Percentiles rank a stretch among this genome's conserved stretches.
These are phyloP conservation scores for Zelostemma sp. DNA, from an alignment of 1,140 invertebrate genomes.

Conservation along the genomic window DNA sequence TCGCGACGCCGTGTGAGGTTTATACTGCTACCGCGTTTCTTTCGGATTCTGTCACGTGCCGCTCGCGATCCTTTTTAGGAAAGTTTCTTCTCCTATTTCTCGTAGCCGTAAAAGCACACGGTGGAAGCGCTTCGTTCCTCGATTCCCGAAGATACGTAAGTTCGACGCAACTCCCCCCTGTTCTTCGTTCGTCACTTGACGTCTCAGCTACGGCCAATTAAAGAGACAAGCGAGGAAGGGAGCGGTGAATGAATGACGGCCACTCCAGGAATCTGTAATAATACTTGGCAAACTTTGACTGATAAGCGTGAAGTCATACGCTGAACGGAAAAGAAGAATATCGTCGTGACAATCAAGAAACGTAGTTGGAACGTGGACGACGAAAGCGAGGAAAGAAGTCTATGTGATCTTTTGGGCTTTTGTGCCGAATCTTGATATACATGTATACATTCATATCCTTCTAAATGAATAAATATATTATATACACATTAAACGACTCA, in stretches of 20 bases:
- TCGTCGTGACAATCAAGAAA: slow-evolving; percentile 66
- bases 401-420: slow-evolving; percentile 54
- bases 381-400: slow-evolving; percentile 11
- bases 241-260: slow-evolving; percentile 26
- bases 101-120: too few species aligned
- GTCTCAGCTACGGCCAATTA: neutral
- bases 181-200: slow-evolving; percentile 20
- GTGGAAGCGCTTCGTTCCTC: neutral
- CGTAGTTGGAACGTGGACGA: slow-evolving; percentile 44
- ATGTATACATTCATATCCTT: slow-evolving; percentile 17
- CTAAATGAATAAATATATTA: slow-evolving; percentile 31
- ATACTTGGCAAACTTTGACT: slow-evolving; percentile 12
- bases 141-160: slow-evolving; percentile 7
- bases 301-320: slow-evolving; percentile 16
- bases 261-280: slow-evolving; percentile 4
- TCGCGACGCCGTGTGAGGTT: too few species aligned
- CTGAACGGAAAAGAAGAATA: slow-evolving; percentile 57
- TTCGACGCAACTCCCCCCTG: slow-evolving; percentile 36
- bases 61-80: slow-evolving; percentile 3
- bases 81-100: too few species aligned
- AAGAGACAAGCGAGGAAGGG: slow-evolving; percentile 20
- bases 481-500: slow-evolving; percentile 34
- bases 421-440: slow-evolving; percentile 26
- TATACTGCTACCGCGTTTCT: too few species aligned
- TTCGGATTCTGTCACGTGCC: neutral